These are phyloP conservation scores for Cygnus atratus DNA, from an alignment of 2,113 vertebrate species.

Conservation along the genomic window DNA sequence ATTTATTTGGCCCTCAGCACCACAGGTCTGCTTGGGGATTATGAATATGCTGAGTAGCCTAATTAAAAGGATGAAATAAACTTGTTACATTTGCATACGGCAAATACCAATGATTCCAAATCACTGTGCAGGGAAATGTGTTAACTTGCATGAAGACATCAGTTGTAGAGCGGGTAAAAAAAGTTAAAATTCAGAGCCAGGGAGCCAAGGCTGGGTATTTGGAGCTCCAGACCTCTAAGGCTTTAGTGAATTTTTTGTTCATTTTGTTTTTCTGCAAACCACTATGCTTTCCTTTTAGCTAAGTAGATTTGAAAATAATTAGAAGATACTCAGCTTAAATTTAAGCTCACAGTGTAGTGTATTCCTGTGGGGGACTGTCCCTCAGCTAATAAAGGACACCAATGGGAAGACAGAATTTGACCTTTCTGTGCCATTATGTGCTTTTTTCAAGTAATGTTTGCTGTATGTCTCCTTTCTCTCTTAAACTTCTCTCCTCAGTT, in stretches of 20 bases:
- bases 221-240: neutral
- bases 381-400: neutral
- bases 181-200: neutral
- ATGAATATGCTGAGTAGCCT: neutral
- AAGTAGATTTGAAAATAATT: neutral
- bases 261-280: neutral
- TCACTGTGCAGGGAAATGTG: neutral
- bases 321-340: neutral
- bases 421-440: neutral
- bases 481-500: neutral
- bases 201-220: neutral
- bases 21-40: neutral
- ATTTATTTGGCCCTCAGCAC: neutral
- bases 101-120: neutral
- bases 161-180: neutral
- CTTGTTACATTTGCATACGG: neutral
- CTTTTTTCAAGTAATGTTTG: fast-evolving
- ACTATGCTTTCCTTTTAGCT: neutral
- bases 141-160: neutral
- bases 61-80: neutral
- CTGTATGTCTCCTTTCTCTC: neutral
- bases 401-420: neutral
- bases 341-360: neutral
- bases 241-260: neutral
- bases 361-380: neutral